Base-by-base conservation (phyloP, 2,888 invertebrate genomes). In the Drosophila algonquin region DNA sequence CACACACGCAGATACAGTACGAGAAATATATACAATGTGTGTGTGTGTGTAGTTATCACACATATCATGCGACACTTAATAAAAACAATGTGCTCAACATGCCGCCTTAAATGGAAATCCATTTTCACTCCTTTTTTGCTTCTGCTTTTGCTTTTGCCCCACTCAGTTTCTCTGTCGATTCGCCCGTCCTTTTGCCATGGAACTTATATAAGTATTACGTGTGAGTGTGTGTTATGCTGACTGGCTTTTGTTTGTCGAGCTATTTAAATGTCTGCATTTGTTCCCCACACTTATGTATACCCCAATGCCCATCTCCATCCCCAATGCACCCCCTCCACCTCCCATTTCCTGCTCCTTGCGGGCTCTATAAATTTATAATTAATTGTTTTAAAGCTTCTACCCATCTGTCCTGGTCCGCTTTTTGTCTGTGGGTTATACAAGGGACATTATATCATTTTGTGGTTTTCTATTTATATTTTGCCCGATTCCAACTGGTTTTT, bases 11-110 rank as follows among this genome's bases (percentile, higher is more conserved):
- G 10, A 32, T 32, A 32, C 9, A 32, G 32, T 32, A 9, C 9
- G 32, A 32, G 32, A 9, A 10, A 10, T 35, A 35, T 5, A 35
- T 35, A 12, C 3, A 35, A 12, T 14, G 10, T 24, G 62, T 24
- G 3, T 18, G 9, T 32, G 35, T 40, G 63, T 52, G 44, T 63
- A 56, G 32, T 60, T 73, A 65, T 76, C 70, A 58, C 60, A 67
- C 60, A 65, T 85, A 75, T 89, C 84, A 89, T 90, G 90, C 88
- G 87, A 90, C 90, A 91, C 90, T 90, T 90, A 88, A 91, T 90
- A 90, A 90, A 91, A 91, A 90, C 90, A 90, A 91, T 90, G 90
- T 86, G 83, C 86, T 83, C 89, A 86, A 87, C 85, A 86, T 89
- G 89, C 83, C 88, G 89, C 88, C 89, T 87, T 86, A 86, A 86